Evolutionary conservation across 1,140 invertebrate genomes (phyloP).

Genomic region (Physella acuta): DNA sequence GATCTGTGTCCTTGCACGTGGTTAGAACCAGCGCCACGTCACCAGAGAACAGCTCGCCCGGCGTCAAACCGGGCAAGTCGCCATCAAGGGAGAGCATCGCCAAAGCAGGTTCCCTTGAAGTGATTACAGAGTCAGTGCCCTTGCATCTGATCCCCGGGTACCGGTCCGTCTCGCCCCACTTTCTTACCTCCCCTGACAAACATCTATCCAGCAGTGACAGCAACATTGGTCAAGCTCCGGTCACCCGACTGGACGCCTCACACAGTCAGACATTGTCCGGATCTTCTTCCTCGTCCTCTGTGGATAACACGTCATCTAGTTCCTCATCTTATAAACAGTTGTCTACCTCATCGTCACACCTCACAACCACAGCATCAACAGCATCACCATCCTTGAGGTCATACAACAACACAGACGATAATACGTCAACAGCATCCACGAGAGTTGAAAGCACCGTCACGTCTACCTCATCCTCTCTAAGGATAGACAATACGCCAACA

Average conservation of each 20-base stretch:
- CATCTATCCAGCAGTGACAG: too few species aligned
- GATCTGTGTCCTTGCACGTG: constrained; percentile 7
- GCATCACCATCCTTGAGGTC: too few species aligned
- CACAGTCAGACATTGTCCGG: neutral
- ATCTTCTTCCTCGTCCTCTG: neutral
- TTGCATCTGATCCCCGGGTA: neutral
- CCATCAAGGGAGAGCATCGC: constrained; percentile 4
- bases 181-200: neutral
- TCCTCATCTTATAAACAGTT: neutral
- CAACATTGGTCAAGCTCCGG: neutral
- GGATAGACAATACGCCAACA: neutral
- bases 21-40: neutral
- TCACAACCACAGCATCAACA: neutral
- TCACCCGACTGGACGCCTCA: too few species aligned
- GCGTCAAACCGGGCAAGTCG: neutral
- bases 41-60: neutral
- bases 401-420: too few species aligned
- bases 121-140: neutral
- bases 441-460: too few species aligned
- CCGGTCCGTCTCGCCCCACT: constrained; percentile 4
- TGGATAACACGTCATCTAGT: neutral
- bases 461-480: too few species aligned
- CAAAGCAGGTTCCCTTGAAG: neutral
- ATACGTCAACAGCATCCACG: too few species aligned
- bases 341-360: neutral